These are phyloP conservation scores for Ptilodon capucinus DNA, from an alignment of 2,888 invertebrate genomes.

Conservation along the genomic window DNA sequence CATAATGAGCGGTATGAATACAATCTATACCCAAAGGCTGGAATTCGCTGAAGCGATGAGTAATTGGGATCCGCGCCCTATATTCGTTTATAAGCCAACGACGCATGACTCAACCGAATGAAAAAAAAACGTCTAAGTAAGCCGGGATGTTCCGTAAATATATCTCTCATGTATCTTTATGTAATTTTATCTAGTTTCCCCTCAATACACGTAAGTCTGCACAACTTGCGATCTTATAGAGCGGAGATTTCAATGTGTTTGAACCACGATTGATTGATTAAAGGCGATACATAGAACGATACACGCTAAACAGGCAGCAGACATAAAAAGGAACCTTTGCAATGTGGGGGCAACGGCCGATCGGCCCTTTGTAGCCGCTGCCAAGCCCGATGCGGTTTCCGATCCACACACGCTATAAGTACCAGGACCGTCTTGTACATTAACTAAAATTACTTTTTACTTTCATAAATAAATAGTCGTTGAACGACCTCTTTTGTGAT, in stretches of 20 bases:
- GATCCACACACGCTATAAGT: conserved; percentile 4
- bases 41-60: conserved; percentile 48
- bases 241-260: background rate
- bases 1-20: conserved; percentile 18
- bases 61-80: conserved; percentile 30
- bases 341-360: conserved; percentile 64
- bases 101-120: conserved; percentile 16
- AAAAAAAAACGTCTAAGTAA: too few species aligned
- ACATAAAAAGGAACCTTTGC: conserved; percentile 45
- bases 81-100: conserved; percentile 12
- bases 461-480: background rate
- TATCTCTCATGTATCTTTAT: too few species aligned
- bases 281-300: background rate
- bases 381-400: conserved; percentile 25
- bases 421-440: too few species aligned
- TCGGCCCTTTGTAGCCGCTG: conserved; percentile 44
- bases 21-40: conserved; percentile 38
- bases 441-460: background rate
- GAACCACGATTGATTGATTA: background rate
- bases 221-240: too few species aligned
- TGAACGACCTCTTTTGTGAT: background rate
- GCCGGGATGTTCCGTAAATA: too few species aligned
- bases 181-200: background rate
- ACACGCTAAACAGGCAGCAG: conserved; percentile 37
- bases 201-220: background rate